Evolutionary conservation across 2,888 invertebrate species (phyloP).

Genomic region (Pilophorus perplexus): DNA sequence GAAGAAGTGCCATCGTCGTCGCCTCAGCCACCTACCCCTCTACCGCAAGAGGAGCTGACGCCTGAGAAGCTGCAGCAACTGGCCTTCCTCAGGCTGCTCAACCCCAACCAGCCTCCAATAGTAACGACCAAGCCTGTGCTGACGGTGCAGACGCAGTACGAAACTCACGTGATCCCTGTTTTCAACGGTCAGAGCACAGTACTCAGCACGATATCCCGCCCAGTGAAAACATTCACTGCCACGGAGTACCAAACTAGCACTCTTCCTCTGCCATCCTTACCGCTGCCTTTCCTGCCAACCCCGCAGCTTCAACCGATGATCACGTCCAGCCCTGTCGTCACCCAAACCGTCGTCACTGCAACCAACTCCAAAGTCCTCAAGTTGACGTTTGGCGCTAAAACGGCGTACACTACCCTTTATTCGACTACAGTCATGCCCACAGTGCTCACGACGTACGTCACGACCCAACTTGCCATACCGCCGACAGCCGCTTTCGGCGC

Average conservation of each 20-base stretch:
- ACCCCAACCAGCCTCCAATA: slow-evolving; percentile 68
- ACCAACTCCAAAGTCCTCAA: slow-evolving; percentile 79
- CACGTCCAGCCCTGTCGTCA: slow-evolving; percentile 75
- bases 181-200: slow-evolving; percentile 72
- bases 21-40: slow-evolving; percentile 50
- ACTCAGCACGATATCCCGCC: slow-evolving; percentile 74
- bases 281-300: slow-evolving; percentile 49
- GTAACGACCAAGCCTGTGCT: slow-evolving; percentile 75
- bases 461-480: slow-evolving; percentile 73
- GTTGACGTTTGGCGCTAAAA: slow-evolving; percentile 86
- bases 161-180: slow-evolving; percentile 77
- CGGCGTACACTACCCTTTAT: slow-evolving; percentile 80
- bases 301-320: slow-evolving; percentile 61
- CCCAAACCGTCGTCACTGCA: slow-evolving; percentile 73
- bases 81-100: slow-evolving; percentile 68
- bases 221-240: slow-evolving; percentile 73
- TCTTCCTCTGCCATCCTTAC: slow-evolving; percentile 56
- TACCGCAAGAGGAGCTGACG: slow-evolving; percentile 55
- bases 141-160: slow-evolving; percentile 71
- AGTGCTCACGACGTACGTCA: slow-evolving; percentile 76
- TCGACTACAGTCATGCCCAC: slow-evolving; percentile 81
- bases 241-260: slow-evolving; percentile 78
- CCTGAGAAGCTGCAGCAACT: slow-evolving; percentile 72
- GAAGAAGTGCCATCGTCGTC: slow-evolving; percentile 49
- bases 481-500: slow-evolving; percentile 55